Base-by-base conservation (phyloP, 2,113 vertebrate genomes). In the Nesoenas mayeri region DNA sequence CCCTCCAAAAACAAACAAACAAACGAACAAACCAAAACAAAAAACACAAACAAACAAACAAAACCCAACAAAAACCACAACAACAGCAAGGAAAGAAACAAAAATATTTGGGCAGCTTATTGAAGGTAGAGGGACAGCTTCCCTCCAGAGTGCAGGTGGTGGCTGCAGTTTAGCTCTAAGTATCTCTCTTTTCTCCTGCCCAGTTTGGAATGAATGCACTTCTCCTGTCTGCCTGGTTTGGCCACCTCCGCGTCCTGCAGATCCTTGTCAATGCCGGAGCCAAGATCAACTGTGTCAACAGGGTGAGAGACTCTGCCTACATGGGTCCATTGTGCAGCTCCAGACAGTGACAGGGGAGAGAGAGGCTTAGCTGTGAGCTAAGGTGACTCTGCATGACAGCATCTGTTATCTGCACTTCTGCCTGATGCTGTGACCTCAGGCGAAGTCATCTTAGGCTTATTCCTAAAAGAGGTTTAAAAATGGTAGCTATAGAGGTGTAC, bases 131-230 rank as follows among this genome's bases (percentile, higher is more conserved):
- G 32, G 42, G 26, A 25, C 53, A 85, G 29, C 20, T 86, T 91
- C 28, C 4, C 14, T 77, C 14, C 10, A 40, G 17, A 10, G 4
- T 54, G 53, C 17, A 70, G 44, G 26, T 81, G 61, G 32, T 64
- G 72, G 7, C 32, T 80, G 65, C 57, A 65, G 21, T 86, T 85
- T 48, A 72, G 34, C 44, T 89, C 1, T 62, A 51, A 51, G 5
- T 75, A 5, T 69, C 42, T 85, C 38, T 88, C 40, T 77, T 85
- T 77, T 85, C 88, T 91, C 91, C 89, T 75, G 22, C 87, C 20
- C 88, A 99, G 99, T 99, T 99, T 95, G 99, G 99, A 42, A 99
- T 99, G 99, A 99, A 98, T 1, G 98, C 98, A 0, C 96, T 99
- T 81, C 98, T 99, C 25, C 97, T 99, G 75, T 98, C 99, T 8